These are phyloP conservation scores for Karalla daura DNA, from an alignment of 2,797 vertebrate genomes.

Conservation along the genomic window DNA sequence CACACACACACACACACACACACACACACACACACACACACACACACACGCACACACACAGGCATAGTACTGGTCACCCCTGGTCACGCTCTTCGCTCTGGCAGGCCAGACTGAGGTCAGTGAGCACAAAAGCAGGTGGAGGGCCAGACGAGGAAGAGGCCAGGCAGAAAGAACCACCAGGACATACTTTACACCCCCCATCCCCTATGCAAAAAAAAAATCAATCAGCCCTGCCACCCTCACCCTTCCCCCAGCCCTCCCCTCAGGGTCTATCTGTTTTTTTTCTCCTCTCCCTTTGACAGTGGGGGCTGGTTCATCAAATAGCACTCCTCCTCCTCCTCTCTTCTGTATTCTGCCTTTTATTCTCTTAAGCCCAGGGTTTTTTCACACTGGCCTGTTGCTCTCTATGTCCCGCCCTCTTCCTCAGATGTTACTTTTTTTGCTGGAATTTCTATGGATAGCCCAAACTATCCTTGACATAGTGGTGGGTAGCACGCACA, in stretches of 20 bases:
- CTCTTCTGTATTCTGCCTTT: slow-evolving; percentile 32
- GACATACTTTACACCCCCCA: slow-evolving; percentile 35
- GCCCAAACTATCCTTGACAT: too few species aligned
- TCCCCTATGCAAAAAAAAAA: slow-evolving; percentile 23
- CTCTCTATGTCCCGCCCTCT: slow-evolving; percentile 1
- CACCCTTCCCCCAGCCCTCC: background rate
- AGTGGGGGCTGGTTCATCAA: slow-evolving; percentile 32
- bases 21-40: background rate
- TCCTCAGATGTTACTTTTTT: background rate
- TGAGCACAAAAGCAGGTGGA: slow-evolving; percentile 18
- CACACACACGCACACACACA: slow-evolving; percentile 18
- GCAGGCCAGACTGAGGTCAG: slow-evolving; percentile 8
- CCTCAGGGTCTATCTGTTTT: slow-evolving; percentile 28
- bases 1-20: too few species aligned
- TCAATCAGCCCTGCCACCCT: slow-evolving; percentile 17
- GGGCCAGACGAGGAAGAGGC: background rate
- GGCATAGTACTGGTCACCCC: background rate
- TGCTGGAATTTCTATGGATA: background rate
- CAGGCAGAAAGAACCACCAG: slow-evolving; percentile 3
- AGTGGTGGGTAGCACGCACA: too few species aligned
- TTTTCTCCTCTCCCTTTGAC: slow-evolving; percentile 31
- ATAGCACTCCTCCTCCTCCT: slow-evolving; percentile 12
- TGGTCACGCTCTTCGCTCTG: background rate
- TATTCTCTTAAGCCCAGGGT: slow-evolving; percentile 21
- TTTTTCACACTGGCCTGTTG: slow-evolving; percentile 21